phyloP scores from a whole-genome alignment of 2,113 vertebrate genomes.

The Silurus asotus region DNA sequence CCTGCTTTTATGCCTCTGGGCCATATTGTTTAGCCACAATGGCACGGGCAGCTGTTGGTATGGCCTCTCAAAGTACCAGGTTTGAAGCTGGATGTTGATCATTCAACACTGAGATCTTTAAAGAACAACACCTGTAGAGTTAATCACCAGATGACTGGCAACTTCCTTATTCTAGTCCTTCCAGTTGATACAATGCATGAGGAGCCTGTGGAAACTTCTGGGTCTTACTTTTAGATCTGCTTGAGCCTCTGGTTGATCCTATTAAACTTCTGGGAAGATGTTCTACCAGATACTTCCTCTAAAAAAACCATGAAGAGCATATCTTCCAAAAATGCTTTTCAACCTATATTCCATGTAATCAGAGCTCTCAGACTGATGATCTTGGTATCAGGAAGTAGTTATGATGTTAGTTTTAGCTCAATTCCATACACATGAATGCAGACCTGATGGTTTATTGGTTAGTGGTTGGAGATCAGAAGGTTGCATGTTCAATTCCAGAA shows the following conservation, averaged over 20 bases:
- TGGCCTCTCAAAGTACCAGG: slow-evolving; percentile 32
- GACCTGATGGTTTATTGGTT: not conserved
- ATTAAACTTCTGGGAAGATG: not conserved
- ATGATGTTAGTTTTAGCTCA: no score
- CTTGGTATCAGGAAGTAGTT: no score
- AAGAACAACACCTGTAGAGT: not conserved
- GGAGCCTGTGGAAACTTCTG: not conserved
- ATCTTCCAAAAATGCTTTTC: no score
- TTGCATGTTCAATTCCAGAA: not conserved
- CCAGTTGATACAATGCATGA: not conserved
- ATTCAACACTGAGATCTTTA: not conserved
- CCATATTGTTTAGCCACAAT: slow-evolving; percentile 67
- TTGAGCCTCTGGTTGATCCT: not conserved
- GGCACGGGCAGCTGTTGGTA: slow-evolving; percentile 24
- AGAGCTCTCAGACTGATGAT: no score
- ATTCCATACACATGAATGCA: no score
- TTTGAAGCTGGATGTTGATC: not conserved
- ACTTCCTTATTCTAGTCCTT: not conserved
- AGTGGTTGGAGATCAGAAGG: not conserved
- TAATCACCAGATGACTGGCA: not conserved
- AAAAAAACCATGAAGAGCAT: no score
- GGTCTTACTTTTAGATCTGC: not conserved
- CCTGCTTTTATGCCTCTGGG: slow-evolving; percentile 66
- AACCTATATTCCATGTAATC: no score
- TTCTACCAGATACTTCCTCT: no score